Evolutionary conservation across 2,797 vertebrate genomes (phyloP).

Genomic region (Pangasius djambal): DNA sequence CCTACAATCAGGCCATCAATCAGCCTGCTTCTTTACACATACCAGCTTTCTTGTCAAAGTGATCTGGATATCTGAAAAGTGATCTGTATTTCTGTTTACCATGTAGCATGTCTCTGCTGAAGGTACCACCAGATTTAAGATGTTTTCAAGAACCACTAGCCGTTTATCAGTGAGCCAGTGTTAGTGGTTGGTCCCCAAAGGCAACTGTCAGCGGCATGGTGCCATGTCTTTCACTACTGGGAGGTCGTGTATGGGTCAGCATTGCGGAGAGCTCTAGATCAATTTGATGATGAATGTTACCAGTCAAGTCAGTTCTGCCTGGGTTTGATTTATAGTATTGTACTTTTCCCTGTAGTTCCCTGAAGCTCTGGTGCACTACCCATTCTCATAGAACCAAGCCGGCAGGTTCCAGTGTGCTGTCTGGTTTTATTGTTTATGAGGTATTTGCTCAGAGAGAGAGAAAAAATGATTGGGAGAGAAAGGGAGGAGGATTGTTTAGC

Average conservation of each 20-base stretch:
- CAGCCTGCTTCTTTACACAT: slow-evolving; percentile 21
- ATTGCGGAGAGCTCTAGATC: slow-evolving; percentile 23
- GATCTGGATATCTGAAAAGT: slow-evolving; percentile 3
- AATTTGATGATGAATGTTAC: slow-evolving; percentile 31
- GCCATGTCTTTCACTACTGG: slow-evolving; percentile 2
- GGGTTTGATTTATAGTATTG: slow-evolving; percentile 14
- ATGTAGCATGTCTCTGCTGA: slow-evolving; percentile 20
- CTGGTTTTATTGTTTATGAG: slow-evolving; percentile 51
- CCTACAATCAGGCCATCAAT: slow-evolving; percentile 34
- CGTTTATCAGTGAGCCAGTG: background rate
- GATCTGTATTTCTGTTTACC: slow-evolving; percentile 28
- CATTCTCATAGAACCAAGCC: background rate
- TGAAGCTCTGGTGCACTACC: slow-evolving; percentile 9
- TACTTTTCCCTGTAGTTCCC: slow-evolving; percentile 2
- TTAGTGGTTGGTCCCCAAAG: slow-evolving; percentile 18
- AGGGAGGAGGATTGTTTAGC: background rate
- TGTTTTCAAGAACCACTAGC: slow-evolving; percentile 16
- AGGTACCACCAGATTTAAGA: slow-evolving; percentile 5
- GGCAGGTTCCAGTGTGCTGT: slow-evolving; percentile 4
- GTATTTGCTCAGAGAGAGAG: slow-evolving; percentile 41
- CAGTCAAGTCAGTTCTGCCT: background rate
- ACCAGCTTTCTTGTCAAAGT: background rate
- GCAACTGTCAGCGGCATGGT: background rate
- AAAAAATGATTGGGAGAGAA: background rate
- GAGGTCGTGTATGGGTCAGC: slow-evolving; percentile 37